Percentiles rank a stretch among this genome's conserved stretches.
Evolutionary conservation across 2,888 invertebrate species (phyloP).

Genomic region (Caenorhabditis sp.): DNA sequence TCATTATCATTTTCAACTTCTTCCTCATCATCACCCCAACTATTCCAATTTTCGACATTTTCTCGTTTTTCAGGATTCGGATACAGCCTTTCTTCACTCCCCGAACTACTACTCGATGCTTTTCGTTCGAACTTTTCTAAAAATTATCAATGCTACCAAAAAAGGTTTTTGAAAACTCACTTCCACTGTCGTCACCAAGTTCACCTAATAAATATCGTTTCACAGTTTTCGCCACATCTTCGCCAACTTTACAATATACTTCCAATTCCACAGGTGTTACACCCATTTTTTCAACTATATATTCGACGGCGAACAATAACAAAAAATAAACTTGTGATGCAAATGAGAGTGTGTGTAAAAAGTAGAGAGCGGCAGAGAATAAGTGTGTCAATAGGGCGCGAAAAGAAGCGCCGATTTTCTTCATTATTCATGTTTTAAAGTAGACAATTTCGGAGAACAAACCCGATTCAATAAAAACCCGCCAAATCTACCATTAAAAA

Average conservation of each 20-base stretch:
- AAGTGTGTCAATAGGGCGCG: conserved; percentile 9
- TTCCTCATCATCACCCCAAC: conserved; percentile 26
- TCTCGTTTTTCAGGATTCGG: conserved; percentile 26
- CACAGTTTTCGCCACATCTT: conserved; percentile 29
- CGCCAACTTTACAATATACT: conserved; percentile 17
- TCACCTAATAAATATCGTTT: conserved; percentile 26
- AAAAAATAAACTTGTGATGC: conserved; percentile 18
- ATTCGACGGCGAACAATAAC: background rate
- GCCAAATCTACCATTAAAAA: background rate
- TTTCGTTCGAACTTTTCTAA: conserved; percentile 25
- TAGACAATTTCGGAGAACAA: no score
- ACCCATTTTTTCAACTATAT: conserved; percentile 16
- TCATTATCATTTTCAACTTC: conserved; percentile 11
- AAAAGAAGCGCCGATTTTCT: no score
- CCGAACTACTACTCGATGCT: conserved; percentile 26
- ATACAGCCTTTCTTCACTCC: conserved; percentile 23
- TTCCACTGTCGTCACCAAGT: conserved; percentile 5
- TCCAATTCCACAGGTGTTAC: conserved; percentile 24
- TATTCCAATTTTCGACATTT: conserved; percentile 34
- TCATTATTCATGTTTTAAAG: no score
- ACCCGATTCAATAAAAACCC: no score
- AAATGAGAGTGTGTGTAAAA: conserved; percentile 5
- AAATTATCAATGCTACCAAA: conserved; percentile 6
- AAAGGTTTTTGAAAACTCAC: conserved; percentile 6
- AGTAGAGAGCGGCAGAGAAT: conserved; percentile 12